Base-by-base conservation (phyloP, 2,113 vertebrate species). In the Tachysurus fulvidraco region DNA sequence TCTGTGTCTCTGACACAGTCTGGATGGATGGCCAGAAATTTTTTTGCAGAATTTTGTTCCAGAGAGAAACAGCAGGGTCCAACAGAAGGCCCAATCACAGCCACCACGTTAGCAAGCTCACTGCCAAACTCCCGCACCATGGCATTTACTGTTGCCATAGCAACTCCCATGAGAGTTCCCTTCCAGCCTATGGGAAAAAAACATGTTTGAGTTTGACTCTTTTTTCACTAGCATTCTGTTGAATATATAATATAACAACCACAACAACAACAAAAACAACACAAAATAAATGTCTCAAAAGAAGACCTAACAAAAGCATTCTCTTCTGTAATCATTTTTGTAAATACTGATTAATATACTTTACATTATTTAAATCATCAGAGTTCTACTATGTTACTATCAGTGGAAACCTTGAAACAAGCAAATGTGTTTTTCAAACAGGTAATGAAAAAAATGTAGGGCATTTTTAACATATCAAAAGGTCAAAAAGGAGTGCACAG, bases 31-130 rank as follows among this genome's bases (percentile, higher is more conserved):
- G 83, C 88, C 71, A 93, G 87, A 90, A 98, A 99, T 57, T 92
- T 88, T 78, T 89, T 19, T 0, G 96, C 97, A 71, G 95, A 94
- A 78, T 96, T 88, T 0, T 67, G 93, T 16, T 95, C 93, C 89
- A 97, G 93, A 57, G 91, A 95, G 90, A 97, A 99, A 84, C 98
- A 99, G 88, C 98, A 99, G 19, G 93, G 93, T 54, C 97, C 97
- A 28, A 99, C 96, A 3, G 96, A 96, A 0, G 98, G 98, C 0
- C 98, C 98, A 69, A 98, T 92, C 0, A 95, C 96, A 78, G 97
- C 96, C 73, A 93, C 57, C 46, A 99, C 95, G 87, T 99, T 93
- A 79, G 92, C 92, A 84, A 93, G 25, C 0, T 89, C 85, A 88
- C 95, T 96, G 67, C 94, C 95, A 9, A 97, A 98, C 90, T 95